These are phyloP conservation scores for Cerastis rubricosa DNA, from an alignment of 2,888 invertebrate species.

Conservation along the genomic window DNA sequence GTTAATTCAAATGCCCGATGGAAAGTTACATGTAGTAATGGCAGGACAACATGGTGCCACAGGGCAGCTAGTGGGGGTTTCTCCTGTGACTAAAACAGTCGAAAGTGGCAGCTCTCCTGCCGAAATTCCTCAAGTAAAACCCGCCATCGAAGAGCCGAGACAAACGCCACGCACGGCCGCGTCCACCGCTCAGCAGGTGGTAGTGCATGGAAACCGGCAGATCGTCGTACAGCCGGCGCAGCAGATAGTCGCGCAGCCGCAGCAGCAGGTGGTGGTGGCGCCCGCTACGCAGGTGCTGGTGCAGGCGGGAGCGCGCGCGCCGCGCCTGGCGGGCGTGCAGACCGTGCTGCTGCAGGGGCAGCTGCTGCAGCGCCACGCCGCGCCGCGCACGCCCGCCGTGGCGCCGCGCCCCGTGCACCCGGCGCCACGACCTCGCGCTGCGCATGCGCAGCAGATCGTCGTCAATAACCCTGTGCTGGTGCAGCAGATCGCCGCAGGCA, in stretches of 20 bases:
- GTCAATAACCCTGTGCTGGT: slow-evolving; percentile 94
- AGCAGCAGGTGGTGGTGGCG: slow-evolving; percentile 78
- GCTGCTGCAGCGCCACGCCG: slow-evolving; percentile 71
- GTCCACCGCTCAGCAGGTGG: slow-evolving; percentile 73
- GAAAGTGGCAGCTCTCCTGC: slow-evolving; percentile 60
- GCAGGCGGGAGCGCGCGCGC: slow-evolving; percentile 70
- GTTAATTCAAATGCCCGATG: slow-evolving; percentile 97
- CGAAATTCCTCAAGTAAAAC: slow-evolving; percentile 48
- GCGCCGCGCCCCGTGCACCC: slow-evolving; percentile 71
- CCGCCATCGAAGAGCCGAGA: slow-evolving; percentile 60
- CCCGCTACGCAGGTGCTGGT: slow-evolving; percentile 75
- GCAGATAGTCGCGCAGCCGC: slow-evolving; percentile 64
- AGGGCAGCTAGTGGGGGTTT: slow-evolving; percentile 85
- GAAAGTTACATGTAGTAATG: slow-evolving; percentile 96
- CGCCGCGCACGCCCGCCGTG: slow-evolving; percentile 74
- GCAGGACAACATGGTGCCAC: slow-evolving; percentile 91
- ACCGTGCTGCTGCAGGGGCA: slow-evolving; percentile 66
- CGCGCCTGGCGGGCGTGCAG: slow-evolving; percentile 65
- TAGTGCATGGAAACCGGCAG: slow-evolving; percentile 81
- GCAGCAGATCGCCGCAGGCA: slow-evolving; percentile 95
- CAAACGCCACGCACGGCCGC: slow-evolving; percentile 57
- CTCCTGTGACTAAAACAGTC: slow-evolving; percentile 75
- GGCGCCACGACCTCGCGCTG: slow-evolving; percentile 78
- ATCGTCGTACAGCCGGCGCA: slow-evolving; percentile 81
- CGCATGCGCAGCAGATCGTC: slow-evolving; percentile 92